Evolutionary conservation across 2,888 invertebrate genomes (phyloP), one percentile per base, ranked within the genome.

Genomic region (Vanessa cardui): DNA sequence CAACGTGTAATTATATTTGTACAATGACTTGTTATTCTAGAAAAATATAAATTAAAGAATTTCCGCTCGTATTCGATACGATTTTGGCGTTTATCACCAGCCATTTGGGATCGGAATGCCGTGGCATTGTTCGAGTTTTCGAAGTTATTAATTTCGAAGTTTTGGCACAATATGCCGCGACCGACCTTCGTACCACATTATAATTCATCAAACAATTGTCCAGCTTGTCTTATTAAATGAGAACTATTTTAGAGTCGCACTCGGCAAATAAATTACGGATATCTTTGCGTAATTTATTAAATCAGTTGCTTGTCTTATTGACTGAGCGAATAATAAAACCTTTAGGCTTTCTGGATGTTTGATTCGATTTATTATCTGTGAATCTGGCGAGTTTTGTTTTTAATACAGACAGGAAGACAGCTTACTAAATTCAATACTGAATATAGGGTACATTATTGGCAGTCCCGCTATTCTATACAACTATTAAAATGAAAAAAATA

Each of bases 101-200:
- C n/a, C 33, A 16, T 21, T 64, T 58, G 62, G 47, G 54, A 64
- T 46, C 39, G 33, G 61, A 64, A 58, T 64, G 52, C 54, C 7
- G 59, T 59, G 31, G 58, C 60, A 61, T 66, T 52, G 64, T 67
- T 16, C 46, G 21, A 21, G 39, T 69, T 47, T 62, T 9, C 52
- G 46, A 64, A 61, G 58, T 63, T 69, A 69, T 66, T 69, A 66
- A 69, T 69, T 50, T 52, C 45, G 50, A 65, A 66, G 63, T 83
- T 81, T 86, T 87, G 88, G 86, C 87, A 84, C 83, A 75, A 77
- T 58, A 67, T 70, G 72, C 73, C 72, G 68, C 70, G 61, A 66
- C 61, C 74, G 82, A 77, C 88, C 86, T 86, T 83, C 86, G 74
- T 76, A 56, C 64, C 64, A 64, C 71, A 71, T 70, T 71, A 69